Conservation (phyloP, 2,888 invertebrate species). For the Morpho achilles region DNA sequence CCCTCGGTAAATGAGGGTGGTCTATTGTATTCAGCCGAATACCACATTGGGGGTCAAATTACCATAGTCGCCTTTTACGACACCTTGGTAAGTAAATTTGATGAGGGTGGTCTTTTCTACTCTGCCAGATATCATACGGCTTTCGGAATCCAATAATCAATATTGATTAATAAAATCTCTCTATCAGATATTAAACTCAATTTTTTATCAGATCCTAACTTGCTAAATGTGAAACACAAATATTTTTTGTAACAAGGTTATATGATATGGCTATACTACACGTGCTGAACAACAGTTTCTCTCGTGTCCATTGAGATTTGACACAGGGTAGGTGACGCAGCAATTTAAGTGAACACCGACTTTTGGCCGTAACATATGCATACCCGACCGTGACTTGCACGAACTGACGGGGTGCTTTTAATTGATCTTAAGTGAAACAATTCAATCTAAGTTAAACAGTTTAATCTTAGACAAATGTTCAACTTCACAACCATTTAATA, state of each 20-base stretch:
- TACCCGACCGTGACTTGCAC: slow-evolving; percentile 57
- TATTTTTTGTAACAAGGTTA: slow-evolving; percentile 2
- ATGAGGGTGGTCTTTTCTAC: too few species aligned
- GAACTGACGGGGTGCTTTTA: slow-evolving; percentile 62
- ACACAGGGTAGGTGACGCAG: slow-evolving; percentile 67
- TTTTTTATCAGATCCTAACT: too few species aligned
- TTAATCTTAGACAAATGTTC: slow-evolving; percentile 4
- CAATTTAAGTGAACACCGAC: slow-evolving; percentile 42
- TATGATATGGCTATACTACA: slow-evolving; percentile 35
- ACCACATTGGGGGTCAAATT: too few species aligned
- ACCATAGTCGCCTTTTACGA: too few species aligned
- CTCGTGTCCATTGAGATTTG: slow-evolving; percentile 70
- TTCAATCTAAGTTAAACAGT: slow-evolving; percentile 39
- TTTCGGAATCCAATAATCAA: too few species aligned
- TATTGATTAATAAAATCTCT: too few species aligned
- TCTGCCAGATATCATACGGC: too few species aligned
- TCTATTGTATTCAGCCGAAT: too few species aligned
- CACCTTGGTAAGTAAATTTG: too few species aligned
- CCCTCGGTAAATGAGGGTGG: too few species aligned
- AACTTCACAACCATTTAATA: neutral
- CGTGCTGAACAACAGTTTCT: slow-evolving; percentile 58
- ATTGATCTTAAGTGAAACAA: slow-evolving; percentile 61
- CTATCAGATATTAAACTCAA: too few species aligned
- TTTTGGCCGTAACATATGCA: slow-evolving; percentile 58
- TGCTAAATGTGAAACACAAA: too few species aligned